Base-by-base conservation (phyloP, 30 jellyfish, hydroid and myxozoan species). In the Aurelia sp. region DNA sequence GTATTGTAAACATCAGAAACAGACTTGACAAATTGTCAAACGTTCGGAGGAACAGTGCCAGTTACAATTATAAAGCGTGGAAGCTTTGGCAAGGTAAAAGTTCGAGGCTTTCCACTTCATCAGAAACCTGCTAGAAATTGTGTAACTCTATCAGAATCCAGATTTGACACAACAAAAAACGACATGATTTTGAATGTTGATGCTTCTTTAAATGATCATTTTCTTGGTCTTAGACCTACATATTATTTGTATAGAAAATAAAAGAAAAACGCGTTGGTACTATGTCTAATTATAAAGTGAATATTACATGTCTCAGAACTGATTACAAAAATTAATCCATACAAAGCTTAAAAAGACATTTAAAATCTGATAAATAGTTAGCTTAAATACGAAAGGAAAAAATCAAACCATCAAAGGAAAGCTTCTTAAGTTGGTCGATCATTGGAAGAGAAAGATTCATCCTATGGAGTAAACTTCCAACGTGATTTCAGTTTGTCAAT, bases 191-290 rank as follows among this genome's bases (percentile, higher is more conserved):
- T 12, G 51, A 55, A 37, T 27, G 33, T 57, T 55, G 67, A 57
- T 6, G 62, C 33, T 40, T 74, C 55, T 27, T 74, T 58, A 23
- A 53, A 40, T n/a, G 61, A 57, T 40, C 23, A 74, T 13, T 74
- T 74, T 30, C 21, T 35, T 23, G 89, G 89, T 78, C 89, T 78
- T 55, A 12, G 89, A 78, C 86, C 86, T 76, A 76, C 89, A 63
- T 63, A 55, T 41, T 27, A 78, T 40, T 78, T 62, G 71, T 21
- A 78, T 35, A 78, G 66, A 74, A 58, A 53, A 20, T 31, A 18
- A 63, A 47, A 78, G 66, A 78, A 22, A 55, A 74, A 74, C 61
- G 73, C 59, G 59, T 40, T 74, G 59, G 30, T 18, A 44, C 48
- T 13, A 74, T 55, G 59, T 23, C 62, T 69, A 69, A 69, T 50